Evolutionary conservation across 2,113 vertebrate species (phyloP).

Genomic region (Trachemys scripta): DNA sequence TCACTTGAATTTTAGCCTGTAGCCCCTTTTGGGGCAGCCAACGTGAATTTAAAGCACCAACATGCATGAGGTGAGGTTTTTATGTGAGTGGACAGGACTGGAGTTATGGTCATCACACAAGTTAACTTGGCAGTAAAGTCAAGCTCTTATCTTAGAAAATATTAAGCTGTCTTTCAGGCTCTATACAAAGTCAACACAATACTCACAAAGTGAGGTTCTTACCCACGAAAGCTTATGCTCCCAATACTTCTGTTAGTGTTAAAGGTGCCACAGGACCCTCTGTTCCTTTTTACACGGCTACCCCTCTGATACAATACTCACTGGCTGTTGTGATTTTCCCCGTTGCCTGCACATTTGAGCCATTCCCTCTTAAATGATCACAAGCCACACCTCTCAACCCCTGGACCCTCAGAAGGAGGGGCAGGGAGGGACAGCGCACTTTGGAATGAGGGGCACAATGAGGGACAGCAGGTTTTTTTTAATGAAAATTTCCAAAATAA

Average conservation of each 20-base stretch:
- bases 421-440: neutral
- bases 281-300: no score
- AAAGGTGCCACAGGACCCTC: no score
- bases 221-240: no score
- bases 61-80: neutral
- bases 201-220: no score
- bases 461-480: neutral
- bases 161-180: neutral
- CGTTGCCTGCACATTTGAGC: neutral
- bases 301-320: no score
- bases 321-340: neutral
- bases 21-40: neutral
- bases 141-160: constrained; percentile 3
- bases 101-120: neutral
- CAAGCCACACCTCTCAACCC: neutral
- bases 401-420: neutral
- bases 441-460: neutral
- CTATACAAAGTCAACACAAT: neutral
- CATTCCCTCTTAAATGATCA: neutral
- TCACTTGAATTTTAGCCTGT: neutral
- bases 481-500: no score
- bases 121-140: neutral
- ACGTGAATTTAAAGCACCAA: neutral
- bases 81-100: neutral
- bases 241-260: no score